A percentile compares a stretch with the other conserved stretches of the same genome.
These are phyloP conservation scores for Drosophila simulans DNA, from an alignment of 1,140 invertebrate species.

Conservation along the genomic window DNA sequence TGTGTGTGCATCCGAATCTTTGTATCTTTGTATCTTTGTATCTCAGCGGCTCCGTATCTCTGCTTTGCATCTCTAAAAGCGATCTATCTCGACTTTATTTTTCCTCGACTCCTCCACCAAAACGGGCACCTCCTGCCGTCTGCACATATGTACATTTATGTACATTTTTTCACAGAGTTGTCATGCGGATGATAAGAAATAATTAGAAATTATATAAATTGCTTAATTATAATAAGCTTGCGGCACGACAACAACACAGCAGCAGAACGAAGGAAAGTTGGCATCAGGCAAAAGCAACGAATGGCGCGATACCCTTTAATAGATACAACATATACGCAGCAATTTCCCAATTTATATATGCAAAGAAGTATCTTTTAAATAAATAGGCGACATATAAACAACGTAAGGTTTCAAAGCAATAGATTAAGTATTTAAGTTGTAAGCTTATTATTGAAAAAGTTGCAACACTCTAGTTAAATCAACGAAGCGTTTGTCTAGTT, in stretches of 20 bases:
- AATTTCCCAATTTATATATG: too few species aligned
- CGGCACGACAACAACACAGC: constrained; percentile 22
- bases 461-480: too few species aligned
- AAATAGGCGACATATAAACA: too few species aligned
- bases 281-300: constrained; percentile 3
- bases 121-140: constrained; percentile 61
- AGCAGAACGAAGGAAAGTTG: not conserved
- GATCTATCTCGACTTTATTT: constrained; percentile 66
- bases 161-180: constrained; percentile 37
- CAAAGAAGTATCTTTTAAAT: too few species aligned
- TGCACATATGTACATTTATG: constrained; percentile 17
- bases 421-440: too few species aligned
- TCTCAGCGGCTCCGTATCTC: constrained; percentile 3
- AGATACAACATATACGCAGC: not conserved
- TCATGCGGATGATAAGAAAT: constrained; percentile 51
- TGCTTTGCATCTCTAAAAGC: constrained; percentile 49
- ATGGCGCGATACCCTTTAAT: constrained; percentile 18
- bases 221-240: constrained; percentile 53
- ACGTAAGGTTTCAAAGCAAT: too few species aligned
- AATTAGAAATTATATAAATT: constrained; percentile 71
- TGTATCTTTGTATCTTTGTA: constrained; percentile 20
- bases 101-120: constrained; percentile 36
- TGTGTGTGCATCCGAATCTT: not conserved
- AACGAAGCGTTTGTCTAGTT: too few species aligned
- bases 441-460: too few species aligned